phyloP scores from a whole-genome alignment of 2,797 vertebrate species.

The Streptopelia turtur region DNA sequence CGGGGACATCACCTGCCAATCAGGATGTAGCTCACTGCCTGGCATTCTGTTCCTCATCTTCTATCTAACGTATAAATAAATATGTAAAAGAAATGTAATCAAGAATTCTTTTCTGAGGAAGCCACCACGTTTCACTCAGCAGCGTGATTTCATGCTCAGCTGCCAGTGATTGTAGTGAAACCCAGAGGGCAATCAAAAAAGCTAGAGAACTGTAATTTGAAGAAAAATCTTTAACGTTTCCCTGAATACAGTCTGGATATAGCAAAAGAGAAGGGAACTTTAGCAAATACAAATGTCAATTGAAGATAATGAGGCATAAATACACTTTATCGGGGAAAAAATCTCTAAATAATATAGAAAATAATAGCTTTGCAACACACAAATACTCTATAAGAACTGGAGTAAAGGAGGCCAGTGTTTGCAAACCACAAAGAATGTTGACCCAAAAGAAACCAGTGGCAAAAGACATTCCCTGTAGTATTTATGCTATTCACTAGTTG shows the following conservation, averaged over 20 bases:
- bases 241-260: not conserved
- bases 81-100: constrained; percentile 2
- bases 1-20: not conserved
- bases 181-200: constrained; percentile 29
- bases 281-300: not conserved
- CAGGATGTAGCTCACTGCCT: not conserved
- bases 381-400: not conserved
- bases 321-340: not conserved
- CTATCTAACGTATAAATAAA: not conserved
- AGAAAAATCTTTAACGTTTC: not conserved
- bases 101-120: not conserved
- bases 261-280: not conserved
- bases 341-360: not conserved
- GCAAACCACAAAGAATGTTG: not conserved
- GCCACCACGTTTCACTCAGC: constrained; percentile 16
- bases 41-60: not conserved
- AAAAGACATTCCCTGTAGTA: not conserved
- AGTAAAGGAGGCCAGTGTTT: not conserved
- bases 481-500: not conserved
- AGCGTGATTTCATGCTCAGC: constrained; percentile 29
- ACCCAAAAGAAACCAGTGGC: not conserved
- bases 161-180: constrained; percentile 13
- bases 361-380: not conserved
- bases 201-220: not conserved
- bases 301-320: not conserved